Conservation (phyloP, 1,140 invertebrate genomes). For the Drosophila biarmipes region DNA sequence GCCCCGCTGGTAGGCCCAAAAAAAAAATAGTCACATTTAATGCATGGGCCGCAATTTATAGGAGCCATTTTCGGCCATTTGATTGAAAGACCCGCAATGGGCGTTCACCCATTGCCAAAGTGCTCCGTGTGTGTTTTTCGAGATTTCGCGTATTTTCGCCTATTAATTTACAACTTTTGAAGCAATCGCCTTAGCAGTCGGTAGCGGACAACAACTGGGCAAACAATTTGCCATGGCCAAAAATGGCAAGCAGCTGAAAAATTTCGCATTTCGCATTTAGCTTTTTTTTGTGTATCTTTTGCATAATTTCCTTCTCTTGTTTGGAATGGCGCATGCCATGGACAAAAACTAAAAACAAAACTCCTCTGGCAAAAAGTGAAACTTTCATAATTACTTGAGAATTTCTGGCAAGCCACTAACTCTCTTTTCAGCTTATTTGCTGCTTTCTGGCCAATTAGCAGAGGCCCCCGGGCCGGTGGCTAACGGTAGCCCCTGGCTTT, state of each 20-base stretch:
- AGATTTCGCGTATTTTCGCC: conserved; percentile 74
- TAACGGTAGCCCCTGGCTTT: conserved; percentile 59
- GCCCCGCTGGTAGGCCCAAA: conserved; percentile 27
- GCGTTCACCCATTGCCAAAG: conserved; percentile 66
- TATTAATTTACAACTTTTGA: conserved; percentile 80
- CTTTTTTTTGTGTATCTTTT: conserved; percentile 54
- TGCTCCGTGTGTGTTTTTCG: conserved; percentile 5
- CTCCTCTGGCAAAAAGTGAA: conserved; percentile 65
- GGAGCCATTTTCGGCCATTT: conserved; percentile 74
- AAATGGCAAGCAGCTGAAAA: conserved; percentile 68
- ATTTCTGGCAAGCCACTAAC: conserved; percentile 60
- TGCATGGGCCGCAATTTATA: conserved; percentile 71
- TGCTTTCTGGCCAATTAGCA: conserved; percentile 76
- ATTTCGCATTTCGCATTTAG: conserved; percentile 55
- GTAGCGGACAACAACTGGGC: conserved; percentile 44
- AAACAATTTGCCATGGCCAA: conserved; percentile 63
- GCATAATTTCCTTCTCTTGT: conserved; percentile 61
- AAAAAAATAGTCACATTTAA: conserved; percentile 60
- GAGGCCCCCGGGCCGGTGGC: conserved; percentile 44
- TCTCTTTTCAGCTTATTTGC: conserved; percentile 44
- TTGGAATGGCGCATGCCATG: conserved; percentile 58
- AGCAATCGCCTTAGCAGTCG: conserved; percentile 47
- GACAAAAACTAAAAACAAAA: conserved; percentile 2
- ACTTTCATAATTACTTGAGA: conserved; percentile 70
- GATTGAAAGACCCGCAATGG: conserved; percentile 75